Percentiles rank a stretch among this genome's conserved stretches.
phyloP scores from a whole-genome alignment of 2,797 vertebrate species.

The Loriculus beryllinus region DNA sequence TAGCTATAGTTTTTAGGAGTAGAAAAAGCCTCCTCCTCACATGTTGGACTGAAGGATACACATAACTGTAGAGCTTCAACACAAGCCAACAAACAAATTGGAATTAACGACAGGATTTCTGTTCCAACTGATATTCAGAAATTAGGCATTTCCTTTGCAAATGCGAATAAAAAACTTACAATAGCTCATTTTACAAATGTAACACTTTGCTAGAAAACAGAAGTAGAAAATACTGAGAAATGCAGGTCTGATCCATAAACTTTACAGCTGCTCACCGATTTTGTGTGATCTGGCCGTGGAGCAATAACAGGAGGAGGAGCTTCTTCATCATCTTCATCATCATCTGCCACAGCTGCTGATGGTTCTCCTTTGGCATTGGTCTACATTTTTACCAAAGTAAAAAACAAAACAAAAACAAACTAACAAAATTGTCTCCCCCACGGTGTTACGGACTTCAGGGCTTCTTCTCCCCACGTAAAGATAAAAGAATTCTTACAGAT shows the following conservation, averaged over 20 bases:
- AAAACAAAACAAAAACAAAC: neutral
- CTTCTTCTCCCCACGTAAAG: neutral
- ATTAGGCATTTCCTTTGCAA: neutral
- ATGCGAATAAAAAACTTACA: neutral
- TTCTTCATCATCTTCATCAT: slow-evolving; percentile 92
- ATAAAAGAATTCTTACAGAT: neutral
- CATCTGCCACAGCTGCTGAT: slow-evolving; percentile 80
- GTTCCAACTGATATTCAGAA: neutral
- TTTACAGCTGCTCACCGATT: slow-evolving; percentile 84
- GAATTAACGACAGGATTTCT: neutral
- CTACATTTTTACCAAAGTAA: slow-evolving; percentile 65
- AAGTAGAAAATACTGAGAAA: neutral
- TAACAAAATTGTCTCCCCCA: neutral
- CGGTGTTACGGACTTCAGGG: neutral
- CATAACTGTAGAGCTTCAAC: neutral
- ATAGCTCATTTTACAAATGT: neutral
- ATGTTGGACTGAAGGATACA: neutral
- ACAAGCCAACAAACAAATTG: neutral
- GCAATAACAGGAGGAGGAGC: slow-evolving; percentile 90
- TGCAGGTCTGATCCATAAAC: neutral
- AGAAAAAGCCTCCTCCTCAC: neutral
- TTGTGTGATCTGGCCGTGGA: slow-evolving; percentile 94
- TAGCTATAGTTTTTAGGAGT: neutral
- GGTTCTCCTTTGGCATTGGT: slow-evolving; percentile 88
- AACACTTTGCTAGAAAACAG: neutral